Base-by-base conservation (phyloP, 2,888 invertebrate species). In the Plebejus melissa region DNA sequence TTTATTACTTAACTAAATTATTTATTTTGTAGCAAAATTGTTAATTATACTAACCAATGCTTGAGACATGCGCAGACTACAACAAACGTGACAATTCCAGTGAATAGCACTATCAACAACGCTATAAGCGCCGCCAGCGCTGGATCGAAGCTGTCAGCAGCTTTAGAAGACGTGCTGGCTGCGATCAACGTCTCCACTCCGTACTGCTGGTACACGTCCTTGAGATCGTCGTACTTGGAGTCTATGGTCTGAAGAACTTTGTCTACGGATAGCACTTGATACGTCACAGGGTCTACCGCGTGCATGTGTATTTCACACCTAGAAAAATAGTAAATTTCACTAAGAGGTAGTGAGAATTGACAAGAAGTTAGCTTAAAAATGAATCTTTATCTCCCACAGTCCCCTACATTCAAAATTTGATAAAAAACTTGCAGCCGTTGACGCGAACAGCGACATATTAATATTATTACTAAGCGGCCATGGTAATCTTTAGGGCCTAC, bases 241-340 rank as follows among this genome's bases (percentile, higher is more conserved):
- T 98, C 98, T 76, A 98, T 96, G 7, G 95, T 95, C 87, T 97
- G 96, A 28, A 98, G 90, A 11, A 97, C 96, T 78, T 96, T 95
- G 77, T 96, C 96, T 13, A 97, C 97, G 0, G 97, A 95, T 1
- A 96, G 91, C 75, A 98, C 97, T 75, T 96, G 96, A 84, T 96
- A 96, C 0, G 96, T 95, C 78, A 91, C 89, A 0, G 95, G 95
- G 83, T 98, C 96, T 0, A 98, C 97, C 0, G 97, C 97, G 84
- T 97, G 96, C 77, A 98, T 94, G 83, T 97, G 97, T 88, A 98
- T 95, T 84, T 98, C 98, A 81, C 97, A 97, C 97, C 97, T 96
- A 22, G 81, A 36, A 69, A 32, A 46, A 38, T 5, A 38, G 38
- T 41, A 2, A 41, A 41, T 41, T 38, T 38, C 38, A 38, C 6